Evolutionary conservation across 1,140 invertebrate species (phyloP), one percentile per base, ranked within the genome.

Genomic region (Anadara kagoshimensis): DNA sequence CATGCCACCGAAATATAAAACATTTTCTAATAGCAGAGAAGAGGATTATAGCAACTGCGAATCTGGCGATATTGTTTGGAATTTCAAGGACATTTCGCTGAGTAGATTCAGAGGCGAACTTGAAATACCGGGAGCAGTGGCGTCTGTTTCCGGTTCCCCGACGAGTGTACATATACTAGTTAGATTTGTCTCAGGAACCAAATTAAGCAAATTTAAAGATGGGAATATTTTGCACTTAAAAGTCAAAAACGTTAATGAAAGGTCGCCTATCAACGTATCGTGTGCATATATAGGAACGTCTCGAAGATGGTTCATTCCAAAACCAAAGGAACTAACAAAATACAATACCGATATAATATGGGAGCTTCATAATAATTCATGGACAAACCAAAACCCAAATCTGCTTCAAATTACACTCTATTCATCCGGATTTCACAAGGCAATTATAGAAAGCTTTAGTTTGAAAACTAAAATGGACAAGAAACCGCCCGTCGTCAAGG

Each of bases 1-100:
- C 12, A 73, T 71, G 26, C 61, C 73, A 47, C 80, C 80, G 18
- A 73, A 64, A n/a, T 82, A 82, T 62, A 53, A 57, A 43, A 45
- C 78, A 11, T 82, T 71, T 41, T 47, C 61, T 26, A 82, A 82
- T 63, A 54, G 65, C 20, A 49, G 78, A 20, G 73, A 76, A 7
- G 29, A 77, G 18, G 78, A 82, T 56, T 82, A 59, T 63, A 56
- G 59, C 14, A 67, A 76, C 45, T 81, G 79, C 54, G 36, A 67
- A 18, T 68, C 76, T 61, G 59, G 61, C 11, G 51, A 47, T 20
- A 26, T 47, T 7, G 62, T 47, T 24, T 64, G 62, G 62, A 10
- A 29, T 5, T 64, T 64, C 36, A 18, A 36, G 10, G 22, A 64
- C 8, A 47, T 64, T 16, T 16, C 14, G 36, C n/a, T 58, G 14